These are phyloP conservation scores for Leucozona laternaria DNA, from an alignment of 2,888 invertebrate genomes.

Conservation along the genomic window DNA sequence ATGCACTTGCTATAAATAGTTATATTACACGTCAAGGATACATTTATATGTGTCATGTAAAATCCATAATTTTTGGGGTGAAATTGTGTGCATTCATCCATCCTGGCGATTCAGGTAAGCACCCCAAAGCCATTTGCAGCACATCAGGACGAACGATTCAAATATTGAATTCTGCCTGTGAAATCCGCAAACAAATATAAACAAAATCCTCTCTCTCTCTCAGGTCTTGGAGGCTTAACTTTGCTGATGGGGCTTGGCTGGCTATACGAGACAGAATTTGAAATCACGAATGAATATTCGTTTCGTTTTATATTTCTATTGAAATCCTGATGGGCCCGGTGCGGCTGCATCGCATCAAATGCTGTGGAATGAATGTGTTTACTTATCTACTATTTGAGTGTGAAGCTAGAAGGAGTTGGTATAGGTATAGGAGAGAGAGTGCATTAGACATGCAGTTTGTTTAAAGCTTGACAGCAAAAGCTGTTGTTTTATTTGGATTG, in stretches of 20 bases:
- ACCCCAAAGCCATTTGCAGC: conserved; percentile 50
- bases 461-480: conserved; percentile 38
- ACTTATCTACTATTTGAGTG: conserved; percentile 26
- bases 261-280: background rate
- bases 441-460: conserved; percentile 38
- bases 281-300: conserved; percentile 20
- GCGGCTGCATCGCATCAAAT: background rate
- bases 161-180: conserved; percentile 54
- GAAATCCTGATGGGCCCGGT: conserved; percentile 9
- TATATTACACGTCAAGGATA: conserved; percentile 28
- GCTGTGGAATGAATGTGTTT: background rate
- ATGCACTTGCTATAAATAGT: conserved; percentile 8
- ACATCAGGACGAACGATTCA: conserved; percentile 51
- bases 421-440: background rate
- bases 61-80: background rate
- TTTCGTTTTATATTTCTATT: conserved; percentile 29
- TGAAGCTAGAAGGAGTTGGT: background rate
- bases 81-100: background rate
- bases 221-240: conserved; percentile 1
- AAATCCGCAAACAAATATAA: conserved; percentile 46
- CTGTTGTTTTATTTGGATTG: conserved; percentile 11
- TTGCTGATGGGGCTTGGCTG: background rate
- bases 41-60: conserved; percentile 20
- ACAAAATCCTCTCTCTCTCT: conserved; percentile 25
- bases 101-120: background rate